phyloP scores from a whole-genome alignment of 2,888 invertebrate species.

The Dryocosmus kuriphilus region DNA sequence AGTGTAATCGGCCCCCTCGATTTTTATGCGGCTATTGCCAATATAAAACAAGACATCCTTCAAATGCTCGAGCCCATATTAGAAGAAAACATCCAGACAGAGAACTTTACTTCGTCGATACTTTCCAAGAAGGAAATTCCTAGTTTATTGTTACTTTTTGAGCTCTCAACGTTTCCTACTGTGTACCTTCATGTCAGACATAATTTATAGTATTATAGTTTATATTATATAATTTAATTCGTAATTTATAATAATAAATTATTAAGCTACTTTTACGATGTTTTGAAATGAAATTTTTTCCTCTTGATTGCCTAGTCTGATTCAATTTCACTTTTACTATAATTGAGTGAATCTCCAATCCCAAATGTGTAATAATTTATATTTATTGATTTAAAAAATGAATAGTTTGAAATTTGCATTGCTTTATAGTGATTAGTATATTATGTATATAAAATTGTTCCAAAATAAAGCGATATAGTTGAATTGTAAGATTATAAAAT shows the following conservation, averaged over 20 bases:
- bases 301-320: neutral
- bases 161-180: neutral
- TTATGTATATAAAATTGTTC: neutral
- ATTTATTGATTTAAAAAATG: neutral
- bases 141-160: neutral
- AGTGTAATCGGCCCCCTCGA: constrained; percentile 68
- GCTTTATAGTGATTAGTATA: no score
- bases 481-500: neutral
- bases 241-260: neutral
- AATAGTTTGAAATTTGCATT: neutral
- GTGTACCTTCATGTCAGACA: neutral
- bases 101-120: constrained; percentile 59
- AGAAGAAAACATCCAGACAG: constrained; percentile 66
- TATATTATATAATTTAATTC: neutral
- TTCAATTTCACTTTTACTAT: neutral
- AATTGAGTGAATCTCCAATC: neutral
- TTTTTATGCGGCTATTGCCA: constrained; percentile 68
- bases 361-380: neutral
- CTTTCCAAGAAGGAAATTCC: neutral
- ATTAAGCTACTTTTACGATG: neutral
- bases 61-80: constrained; percentile 72
- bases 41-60: constrained; percentile 71
- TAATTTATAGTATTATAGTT: neutral
- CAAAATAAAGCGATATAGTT: neutral
- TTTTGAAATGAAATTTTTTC: neutral